Evolutionary conservation across 2,888 invertebrate species (phyloP).

Genomic region (Ectemnius cavifrons): DNA sequence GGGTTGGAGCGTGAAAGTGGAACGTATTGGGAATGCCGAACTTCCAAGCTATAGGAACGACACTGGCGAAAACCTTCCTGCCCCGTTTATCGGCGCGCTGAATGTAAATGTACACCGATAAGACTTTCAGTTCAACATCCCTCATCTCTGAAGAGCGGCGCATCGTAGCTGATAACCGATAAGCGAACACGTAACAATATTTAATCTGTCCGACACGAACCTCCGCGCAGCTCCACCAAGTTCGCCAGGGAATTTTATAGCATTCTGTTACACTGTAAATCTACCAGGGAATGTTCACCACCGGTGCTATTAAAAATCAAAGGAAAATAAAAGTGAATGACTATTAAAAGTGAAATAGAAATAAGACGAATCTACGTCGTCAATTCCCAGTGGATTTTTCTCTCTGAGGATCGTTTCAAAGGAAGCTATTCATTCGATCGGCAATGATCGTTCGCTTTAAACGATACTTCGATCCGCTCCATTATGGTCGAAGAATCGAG

Average conservation of each 20-base stretch:
- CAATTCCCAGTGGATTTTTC: too few species aligned
- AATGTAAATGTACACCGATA: background rate
- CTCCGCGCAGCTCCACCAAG: background rate
- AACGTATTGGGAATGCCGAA: too few species aligned
- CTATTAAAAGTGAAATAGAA: too few species aligned
- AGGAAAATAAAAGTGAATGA: too few species aligned
- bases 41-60: too few species aligned
- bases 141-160: background rate
- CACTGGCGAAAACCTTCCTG: too few species aligned
- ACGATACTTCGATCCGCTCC: slow-evolving; percentile 5
- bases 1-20: too few species aligned
- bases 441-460: slow-evolving; percentile 11
- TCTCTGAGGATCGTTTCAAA: too few species aligned
- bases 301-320: too few species aligned
- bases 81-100: background rate
- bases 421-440: background rate
- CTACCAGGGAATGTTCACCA: too few species aligned
- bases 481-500: background rate
- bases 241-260: background rate
- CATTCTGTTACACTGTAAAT: background rate
- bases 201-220: background rate
- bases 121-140: slow-evolving; percentile 9
- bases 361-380: too few species aligned
- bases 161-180: slow-evolving; percentile 6
- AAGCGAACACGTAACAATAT: slow-evolving; percentile 10